These are phyloP conservation scores for Tinamus guttatus DNA, from an alignment of 2,113 vertebrate genomes.

Conservation along the genomic window DNA sequence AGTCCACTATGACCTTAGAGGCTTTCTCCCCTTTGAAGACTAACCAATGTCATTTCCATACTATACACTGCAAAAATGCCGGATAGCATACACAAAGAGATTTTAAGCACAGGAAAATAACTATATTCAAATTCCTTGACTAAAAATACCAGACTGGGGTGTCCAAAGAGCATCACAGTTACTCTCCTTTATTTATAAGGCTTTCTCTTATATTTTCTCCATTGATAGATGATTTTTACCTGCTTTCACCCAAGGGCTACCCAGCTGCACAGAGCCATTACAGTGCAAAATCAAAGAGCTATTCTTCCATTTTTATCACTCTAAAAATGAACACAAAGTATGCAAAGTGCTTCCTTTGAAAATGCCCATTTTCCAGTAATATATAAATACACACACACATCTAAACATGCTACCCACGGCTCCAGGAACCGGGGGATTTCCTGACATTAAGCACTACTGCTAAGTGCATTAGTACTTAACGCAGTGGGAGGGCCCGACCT, in stretches of 20 bases:
- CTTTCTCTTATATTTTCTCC: neutral
- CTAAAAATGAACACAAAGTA: neutral
- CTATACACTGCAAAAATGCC: neutral
- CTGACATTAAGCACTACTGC: constrained; percentile 21
- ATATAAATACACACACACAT: neutral
- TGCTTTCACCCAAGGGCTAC: neutral
- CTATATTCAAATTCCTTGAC: neutral
- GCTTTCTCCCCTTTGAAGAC: neutral
- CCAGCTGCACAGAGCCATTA: neutral
- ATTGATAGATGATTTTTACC: neutral
- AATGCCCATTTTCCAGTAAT: neutral
- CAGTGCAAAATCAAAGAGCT: neutral
- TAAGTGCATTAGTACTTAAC: constrained; percentile 10
- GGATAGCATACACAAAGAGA: neutral
- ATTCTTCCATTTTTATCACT: neutral
- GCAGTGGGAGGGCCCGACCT: constrained; percentile 27
- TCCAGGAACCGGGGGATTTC: constrained; percentile 9
- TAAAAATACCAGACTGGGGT: neutral
- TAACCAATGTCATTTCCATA: neutral
- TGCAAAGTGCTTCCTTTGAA: neutral
- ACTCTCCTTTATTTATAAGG: neutral
- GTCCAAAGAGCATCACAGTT: neutral
- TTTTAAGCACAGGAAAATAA: neutral
- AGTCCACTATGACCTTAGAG: neutral
- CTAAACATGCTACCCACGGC: neutral